Percentiles rank a stretch among this genome's conserved stretches.
Conservation (phyloP, 2,888 invertebrate species). For the Eristalinus sepulchralis region DNA sequence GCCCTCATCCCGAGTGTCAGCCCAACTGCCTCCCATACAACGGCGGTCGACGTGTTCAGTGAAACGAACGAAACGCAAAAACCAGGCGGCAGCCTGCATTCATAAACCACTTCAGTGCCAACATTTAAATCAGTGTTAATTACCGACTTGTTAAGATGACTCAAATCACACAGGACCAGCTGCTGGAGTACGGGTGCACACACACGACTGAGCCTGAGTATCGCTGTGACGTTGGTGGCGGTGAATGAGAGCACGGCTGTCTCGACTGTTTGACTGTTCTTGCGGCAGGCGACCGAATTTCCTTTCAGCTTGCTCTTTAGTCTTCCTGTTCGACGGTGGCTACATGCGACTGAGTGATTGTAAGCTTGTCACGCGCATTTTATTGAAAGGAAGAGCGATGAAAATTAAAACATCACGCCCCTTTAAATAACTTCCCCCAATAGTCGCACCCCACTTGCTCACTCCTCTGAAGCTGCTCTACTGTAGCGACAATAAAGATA, state of each 20-base stretch:
- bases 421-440: conserved; percentile 43
- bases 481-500: not conserved
- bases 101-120: not conserved
- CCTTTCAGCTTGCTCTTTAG: not conserved
- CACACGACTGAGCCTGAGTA: not conserved
- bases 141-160: conserved; percentile 63
- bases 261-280: conserved; percentile 14
- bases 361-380: conserved; percentile 22
- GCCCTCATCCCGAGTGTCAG: not conserved
- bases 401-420: conserved; percentile 64
- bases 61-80: conserved; percentile 28
- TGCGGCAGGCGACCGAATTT: not conserved
- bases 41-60: not conserved
- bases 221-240: too few species aligned
- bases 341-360: conserved; percentile 6
- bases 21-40: not conserved
- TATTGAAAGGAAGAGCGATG: conserved; percentile 49
- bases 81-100: not conserved
- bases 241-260: too few species aligned
- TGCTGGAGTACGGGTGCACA: not conserved
- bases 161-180: conserved; percentile 41
- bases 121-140: conserved; percentile 68
- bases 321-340: not conserved
- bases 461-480: not conserved
- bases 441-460: not conserved